Percentiles rank a stretch among this genome's conserved stretches.
Evolutionary conservation across 2,797 vertebrate genomes (phyloP).

Genomic region (Limnodromus scolopaceus): DNA sequence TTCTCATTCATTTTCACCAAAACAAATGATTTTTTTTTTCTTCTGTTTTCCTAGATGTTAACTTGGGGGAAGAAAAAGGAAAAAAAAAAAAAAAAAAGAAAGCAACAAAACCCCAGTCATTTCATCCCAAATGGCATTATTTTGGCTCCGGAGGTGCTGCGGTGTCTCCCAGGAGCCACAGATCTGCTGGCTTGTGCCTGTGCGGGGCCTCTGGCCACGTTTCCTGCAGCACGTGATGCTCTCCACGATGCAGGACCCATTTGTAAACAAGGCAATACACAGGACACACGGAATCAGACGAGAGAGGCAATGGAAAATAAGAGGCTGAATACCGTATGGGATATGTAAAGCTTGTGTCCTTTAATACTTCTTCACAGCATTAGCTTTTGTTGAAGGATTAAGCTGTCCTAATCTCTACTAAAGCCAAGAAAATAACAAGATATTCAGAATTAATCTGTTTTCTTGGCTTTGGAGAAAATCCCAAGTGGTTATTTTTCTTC

Average conservation of each 20-base stretch:
- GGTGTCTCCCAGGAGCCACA: not conserved
- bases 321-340: not conserved
- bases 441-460: constrained; percentile 41
- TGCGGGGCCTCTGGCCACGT: fast-evolving
- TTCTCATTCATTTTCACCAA: not conserved
- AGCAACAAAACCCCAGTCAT: fast-evolving
- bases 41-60: not conserved
- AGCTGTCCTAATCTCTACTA: constrained; percentile 21
- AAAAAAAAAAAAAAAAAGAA: no score
- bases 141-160: fast-evolving
- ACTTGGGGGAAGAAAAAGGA: fast-evolving
- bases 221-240: not conserved
- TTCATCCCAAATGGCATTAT: not conserved
- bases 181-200: not conserved
- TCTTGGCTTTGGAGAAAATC: constrained; percentile 27
- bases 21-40: not conserved
- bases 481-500: constrained; percentile 32
- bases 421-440: constrained; percentile 41
- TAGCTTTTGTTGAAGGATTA: constrained; percentile 36
- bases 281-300: not conserved
- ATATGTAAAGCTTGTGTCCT: not conserved
- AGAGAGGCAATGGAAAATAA: not conserved
- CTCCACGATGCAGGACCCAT: fast-evolving
- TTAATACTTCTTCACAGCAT: not conserved
- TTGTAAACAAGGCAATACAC: not conserved